Evolutionary conservation across 1,140 invertebrate genomes (phyloP).

Genomic region (Melipona quadrifasciata): DNA sequence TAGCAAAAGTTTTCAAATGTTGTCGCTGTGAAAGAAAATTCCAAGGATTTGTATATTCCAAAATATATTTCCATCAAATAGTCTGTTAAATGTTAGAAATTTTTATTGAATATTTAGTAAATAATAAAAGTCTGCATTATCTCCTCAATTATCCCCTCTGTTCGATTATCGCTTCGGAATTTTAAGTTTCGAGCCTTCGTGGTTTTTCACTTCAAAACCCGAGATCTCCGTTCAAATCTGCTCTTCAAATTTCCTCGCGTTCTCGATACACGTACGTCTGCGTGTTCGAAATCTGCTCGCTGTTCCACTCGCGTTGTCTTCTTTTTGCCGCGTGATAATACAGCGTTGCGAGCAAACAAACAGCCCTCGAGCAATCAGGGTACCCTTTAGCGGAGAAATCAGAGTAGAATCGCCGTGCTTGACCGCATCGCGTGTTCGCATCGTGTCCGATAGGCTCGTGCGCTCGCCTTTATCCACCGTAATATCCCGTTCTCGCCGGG

Average conservation of each 20-base stretch:
- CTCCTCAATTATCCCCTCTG: too few species aligned
- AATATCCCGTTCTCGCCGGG: constrained; percentile 6
- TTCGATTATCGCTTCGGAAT: background rate
- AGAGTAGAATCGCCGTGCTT: background rate
- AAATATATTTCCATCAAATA: too few species aligned
- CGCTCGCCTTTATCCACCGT: background rate
- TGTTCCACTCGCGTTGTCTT: background rate
- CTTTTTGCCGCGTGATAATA: background rate
- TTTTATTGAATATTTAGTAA: too few species aligned
- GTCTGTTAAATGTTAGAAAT: too few species aligned
- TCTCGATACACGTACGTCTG: background rate
- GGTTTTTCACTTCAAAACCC: background rate
- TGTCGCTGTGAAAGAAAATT: too few species aligned
- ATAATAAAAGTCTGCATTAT: too few species aligned
- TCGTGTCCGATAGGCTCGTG: background rate
- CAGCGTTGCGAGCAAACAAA: background rate
- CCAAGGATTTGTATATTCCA: too few species aligned
- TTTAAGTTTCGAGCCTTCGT: background rate
- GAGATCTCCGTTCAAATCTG: background rate
- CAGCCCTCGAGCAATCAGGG: too few species aligned
- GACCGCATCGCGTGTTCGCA: constrained; percentile 4
- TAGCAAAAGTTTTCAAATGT: too few species aligned
- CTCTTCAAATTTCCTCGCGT: background rate
- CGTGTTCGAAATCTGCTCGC: too few species aligned
- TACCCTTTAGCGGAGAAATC: background rate